A percentile compares a stretch with the other conserved stretches of the same genome.
Evolutionary conservation across 2,888 invertebrate species (phyloP).

Genomic region (Leuctra nigra): DNA sequence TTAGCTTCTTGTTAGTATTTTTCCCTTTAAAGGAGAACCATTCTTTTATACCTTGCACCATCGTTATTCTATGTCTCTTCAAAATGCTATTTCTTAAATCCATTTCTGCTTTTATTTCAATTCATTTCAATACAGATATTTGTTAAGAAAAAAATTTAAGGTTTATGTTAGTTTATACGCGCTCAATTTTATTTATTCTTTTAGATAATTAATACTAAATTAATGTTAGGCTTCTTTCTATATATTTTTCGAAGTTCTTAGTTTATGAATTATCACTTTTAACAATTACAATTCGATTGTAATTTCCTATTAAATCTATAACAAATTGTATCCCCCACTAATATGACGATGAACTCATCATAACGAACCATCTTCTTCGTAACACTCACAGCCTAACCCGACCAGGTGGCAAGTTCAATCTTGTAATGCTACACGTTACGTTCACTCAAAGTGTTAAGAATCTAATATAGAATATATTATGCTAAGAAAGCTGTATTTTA

Average conservation of each 20-base stretch:
- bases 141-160: too few relatives aligned
- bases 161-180: too few relatives aligned
- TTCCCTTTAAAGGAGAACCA: too few relatives aligned
- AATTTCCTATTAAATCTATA: slow-evolving; percentile 14
- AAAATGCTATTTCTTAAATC: too few relatives aligned
- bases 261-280: slow-evolving; percentile 1
- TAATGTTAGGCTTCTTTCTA: neutral
- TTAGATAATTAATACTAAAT: neutral
- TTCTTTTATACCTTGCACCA: too few relatives aligned
- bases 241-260: neutral
- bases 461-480: too few relatives aligned
- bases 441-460: too few relatives aligned
- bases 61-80: too few relatives aligned
- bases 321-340: slow-evolving; percentile 3
- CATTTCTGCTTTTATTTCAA: too few relatives aligned
- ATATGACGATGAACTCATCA: neutral
- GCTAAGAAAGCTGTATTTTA: too few relatives aligned
- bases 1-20: too few relatives aligned
- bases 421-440: neutral
- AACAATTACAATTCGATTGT: slow-evolving; percentile 7
- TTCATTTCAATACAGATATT: too few relatives aligned
- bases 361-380: neutral
- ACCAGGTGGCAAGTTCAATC: neutral
- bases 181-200: neutral
- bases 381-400: neutral